These are phyloP conservation scores for Caenorhabditis japonica DNA, from an alignment of 2,888 invertebrate genomes.

Conservation along the genomic window DNA sequence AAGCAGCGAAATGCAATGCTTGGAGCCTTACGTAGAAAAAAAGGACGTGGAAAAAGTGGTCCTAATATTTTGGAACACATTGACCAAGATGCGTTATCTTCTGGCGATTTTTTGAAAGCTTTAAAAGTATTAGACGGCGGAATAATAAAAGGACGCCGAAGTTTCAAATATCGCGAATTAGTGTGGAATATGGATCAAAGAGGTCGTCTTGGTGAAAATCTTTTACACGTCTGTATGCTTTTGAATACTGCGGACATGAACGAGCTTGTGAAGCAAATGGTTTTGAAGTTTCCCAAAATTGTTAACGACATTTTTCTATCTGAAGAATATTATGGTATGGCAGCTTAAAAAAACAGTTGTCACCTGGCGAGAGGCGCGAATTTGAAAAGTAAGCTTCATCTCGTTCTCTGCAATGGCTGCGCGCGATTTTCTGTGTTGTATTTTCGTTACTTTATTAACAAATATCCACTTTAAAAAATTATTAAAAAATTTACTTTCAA, in stretches of 20 bases:
- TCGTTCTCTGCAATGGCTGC: too few relatives aligned
- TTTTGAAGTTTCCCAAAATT: conserved; percentile 92
- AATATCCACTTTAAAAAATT: too few relatives aligned
- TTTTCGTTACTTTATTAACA: too few relatives aligned
- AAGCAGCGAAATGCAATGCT: conserved; percentile 78
- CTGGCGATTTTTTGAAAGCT: conserved; percentile 74
- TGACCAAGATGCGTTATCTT: conserved; percentile 66
- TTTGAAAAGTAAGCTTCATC: too few relatives aligned
- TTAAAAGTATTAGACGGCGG: conserved; percentile 76
- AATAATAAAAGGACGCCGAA: conserved; percentile 53
- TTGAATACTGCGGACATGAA: conserved; percentile 92
- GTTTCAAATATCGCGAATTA: conserved; percentile 81
- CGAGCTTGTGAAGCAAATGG: conserved; percentile 90
- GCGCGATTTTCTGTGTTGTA: too few relatives aligned
- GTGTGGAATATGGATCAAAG: conserved; percentile 74
- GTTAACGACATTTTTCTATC: conserved; percentile 95
- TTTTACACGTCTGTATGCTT: conserved; percentile 91
- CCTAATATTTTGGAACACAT: conserved; percentile 76
- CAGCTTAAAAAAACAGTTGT: too few relatives aligned
- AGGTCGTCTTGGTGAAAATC: conserved; percentile 93
- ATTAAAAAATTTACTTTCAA: too few relatives aligned
- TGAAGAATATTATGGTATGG: conserved; percentile 96
- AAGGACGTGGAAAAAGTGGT: conserved; percentile 74
- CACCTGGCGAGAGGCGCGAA: too few relatives aligned
- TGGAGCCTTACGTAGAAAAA: conserved; percentile 65